phyloP scores from a whole-genome alignment of 2,113 vertebrate species.

The Phycodurus eques region DNA sequence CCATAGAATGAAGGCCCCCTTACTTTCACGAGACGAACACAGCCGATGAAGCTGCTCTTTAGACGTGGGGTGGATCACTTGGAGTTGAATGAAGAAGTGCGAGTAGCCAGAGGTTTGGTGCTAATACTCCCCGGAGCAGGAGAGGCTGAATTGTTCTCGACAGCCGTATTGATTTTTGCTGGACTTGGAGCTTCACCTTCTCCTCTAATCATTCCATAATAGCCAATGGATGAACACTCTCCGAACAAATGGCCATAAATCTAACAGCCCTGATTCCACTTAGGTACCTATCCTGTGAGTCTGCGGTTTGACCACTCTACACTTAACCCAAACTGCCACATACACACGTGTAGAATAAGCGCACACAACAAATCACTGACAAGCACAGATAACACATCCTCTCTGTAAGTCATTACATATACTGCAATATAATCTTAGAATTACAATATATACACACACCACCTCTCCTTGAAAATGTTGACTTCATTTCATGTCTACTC shows the following conservation, averaged over 20 bases:
- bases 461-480: constrained; percentile 15
- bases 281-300: constrained; percentile 77
- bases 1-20: constrained; percentile 22
- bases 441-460: not conserved
- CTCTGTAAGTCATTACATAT: constrained; percentile 16
- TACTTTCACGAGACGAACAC: constrained; percentile 47
- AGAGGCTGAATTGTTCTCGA: constrained; percentile 96
- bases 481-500: constrained; percentile 31
- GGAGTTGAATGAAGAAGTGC: constrained; percentile 76
- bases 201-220: constrained; percentile 99
- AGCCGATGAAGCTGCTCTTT: constrained; percentile 70
- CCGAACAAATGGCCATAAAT: constrained; percentile 98
- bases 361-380: constrained; percentile 26
- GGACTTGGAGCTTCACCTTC: constrained; percentile 99
- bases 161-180: constrained; percentile 98
- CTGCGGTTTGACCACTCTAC: constrained; percentile 62
- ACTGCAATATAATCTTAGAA: constrained; percentile 17
- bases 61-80: constrained; percentile 81
- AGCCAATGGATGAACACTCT: constrained; percentile 99
- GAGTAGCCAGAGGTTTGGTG: constrained; percentile 79
- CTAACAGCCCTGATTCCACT: constrained; percentile 82
- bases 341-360: constrained; percentile 27
- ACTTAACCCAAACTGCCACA: constrained; percentile 76
- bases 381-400: constrained; percentile 24
- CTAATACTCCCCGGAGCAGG: constrained; percentile 77